Evolutionary conservation across 2,113 vertebrate species (phyloP).

Genomic region (Cichladusa arquata): DNA sequence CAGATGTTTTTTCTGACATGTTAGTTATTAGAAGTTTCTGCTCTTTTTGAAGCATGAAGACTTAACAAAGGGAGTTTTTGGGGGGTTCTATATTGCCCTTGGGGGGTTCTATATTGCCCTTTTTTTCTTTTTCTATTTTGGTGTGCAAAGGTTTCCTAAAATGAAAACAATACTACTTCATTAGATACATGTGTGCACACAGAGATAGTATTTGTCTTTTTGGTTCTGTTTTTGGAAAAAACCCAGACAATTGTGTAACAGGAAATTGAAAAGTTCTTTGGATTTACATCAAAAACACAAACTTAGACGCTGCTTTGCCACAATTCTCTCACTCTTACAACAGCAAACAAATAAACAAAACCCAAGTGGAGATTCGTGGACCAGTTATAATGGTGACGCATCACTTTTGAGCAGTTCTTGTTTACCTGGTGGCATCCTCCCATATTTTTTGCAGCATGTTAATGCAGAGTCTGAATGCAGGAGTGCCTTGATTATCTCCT

Average conservation of each 20-base stretch:
- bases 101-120: not conserved
- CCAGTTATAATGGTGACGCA: not conserved
- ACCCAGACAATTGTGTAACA: not conserved
- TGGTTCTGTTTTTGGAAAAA: not conserved
- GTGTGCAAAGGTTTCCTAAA: not conserved
- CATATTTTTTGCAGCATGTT: constrained; percentile 43
- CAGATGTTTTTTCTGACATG: constrained; percentile 5
- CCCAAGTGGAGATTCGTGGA: not conserved
- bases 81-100: not conserved
- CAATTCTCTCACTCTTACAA: not conserved
- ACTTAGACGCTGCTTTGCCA: not conserved
- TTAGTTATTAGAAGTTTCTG: constrained; percentile 3
- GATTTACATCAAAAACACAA: not conserved
- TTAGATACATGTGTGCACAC: not conserved
- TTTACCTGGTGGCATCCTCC: constrained; percentile 1
- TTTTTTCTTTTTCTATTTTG: not conserved
- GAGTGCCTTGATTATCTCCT: constrained; percentile 22
- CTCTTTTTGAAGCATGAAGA: constrained; percentile 4
- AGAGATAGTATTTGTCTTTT: not conserved
- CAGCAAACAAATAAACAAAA: not conserved
- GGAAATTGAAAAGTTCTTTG: constrained; percentile 19
- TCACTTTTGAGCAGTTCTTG: constrained; percentile 28
- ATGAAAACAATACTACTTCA: not conserved
- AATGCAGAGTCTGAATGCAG: constrained; percentile 24
- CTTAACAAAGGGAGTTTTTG: not conserved